A percentile compares a stretch with the other conserved stretches of the same genome.
phyloP scores from a whole-genome alignment of 1,140 invertebrate genomes.

The Condylostylus longicornis region DNA sequence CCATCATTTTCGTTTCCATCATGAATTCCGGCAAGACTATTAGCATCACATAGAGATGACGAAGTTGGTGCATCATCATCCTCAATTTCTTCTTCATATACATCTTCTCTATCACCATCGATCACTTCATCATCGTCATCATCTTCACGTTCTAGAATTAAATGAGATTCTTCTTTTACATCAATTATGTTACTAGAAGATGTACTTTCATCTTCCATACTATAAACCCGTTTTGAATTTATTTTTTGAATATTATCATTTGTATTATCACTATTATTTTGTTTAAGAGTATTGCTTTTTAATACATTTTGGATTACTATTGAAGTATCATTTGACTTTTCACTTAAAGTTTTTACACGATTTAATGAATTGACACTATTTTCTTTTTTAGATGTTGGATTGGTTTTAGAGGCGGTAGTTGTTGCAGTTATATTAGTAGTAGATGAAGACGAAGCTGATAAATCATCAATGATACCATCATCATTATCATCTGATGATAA shows the following conservation, averaged over 20 bases:
- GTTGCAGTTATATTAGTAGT: background rate
- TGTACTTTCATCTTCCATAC: background rate
- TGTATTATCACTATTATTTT: too few species aligned
- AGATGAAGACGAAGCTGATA: background rate
- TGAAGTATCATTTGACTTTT: slow-evolving; percentile 2
- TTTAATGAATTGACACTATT: slow-evolving; percentile 1
- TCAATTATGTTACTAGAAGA: slow-evolving; percentile 1
- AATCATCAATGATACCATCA: slow-evolving; percentile 1
- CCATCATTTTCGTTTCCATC: background rate
- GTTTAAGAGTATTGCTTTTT: too few species aligned
- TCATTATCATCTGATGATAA: slow-evolving; percentile 12
- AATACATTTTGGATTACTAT: too few species aligned
- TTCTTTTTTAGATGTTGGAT: background rate
- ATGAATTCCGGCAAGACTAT: background rate
- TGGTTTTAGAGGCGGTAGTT: slow-evolving; percentile 14
- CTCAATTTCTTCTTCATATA: background rate
- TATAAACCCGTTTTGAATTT: background rate
- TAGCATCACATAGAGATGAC: background rate
- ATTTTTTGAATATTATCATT: background rate
- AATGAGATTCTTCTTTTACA: slow-evolving; percentile 1
- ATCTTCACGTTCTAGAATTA: slow-evolving; percentile 1
- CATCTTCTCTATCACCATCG: background rate
- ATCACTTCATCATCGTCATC: background rate
- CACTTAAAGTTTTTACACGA: background rate
- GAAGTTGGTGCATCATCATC: background rate